A percentile compares a stretch with the other conserved stretches of the same genome.
These are phyloP conservation scores for Muscicapa adusta DNA, from an alignment of 2,113 vertebrate species.

Conservation along the genomic window DNA sequence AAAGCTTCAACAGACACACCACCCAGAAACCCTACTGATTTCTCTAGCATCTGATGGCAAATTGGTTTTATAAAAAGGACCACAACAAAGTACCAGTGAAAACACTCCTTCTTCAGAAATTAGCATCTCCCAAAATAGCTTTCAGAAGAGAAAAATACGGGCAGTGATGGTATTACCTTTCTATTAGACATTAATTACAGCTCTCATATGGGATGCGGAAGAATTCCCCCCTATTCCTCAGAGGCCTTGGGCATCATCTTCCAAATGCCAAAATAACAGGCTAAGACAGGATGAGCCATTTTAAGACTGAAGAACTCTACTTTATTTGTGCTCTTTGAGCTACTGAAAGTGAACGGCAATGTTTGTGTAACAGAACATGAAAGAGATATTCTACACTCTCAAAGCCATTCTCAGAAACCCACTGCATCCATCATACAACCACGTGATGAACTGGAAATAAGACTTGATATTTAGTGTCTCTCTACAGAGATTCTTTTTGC, in stretches of 20 bases:
- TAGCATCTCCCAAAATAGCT: background rate
- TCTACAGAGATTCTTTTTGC: background rate
- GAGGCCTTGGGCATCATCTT: background rate
- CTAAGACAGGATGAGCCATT: background rate
- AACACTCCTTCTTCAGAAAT: background rate
- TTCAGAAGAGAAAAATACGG: background rate
- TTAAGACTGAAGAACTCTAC: background rate
- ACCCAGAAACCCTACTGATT: background rate
- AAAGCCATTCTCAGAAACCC: background rate
- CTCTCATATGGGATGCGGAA: background rate
- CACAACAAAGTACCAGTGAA: background rate
- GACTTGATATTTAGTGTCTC: background rate
- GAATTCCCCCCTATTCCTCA: background rate
- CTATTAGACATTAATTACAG: background rate
- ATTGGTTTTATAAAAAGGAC: background rate
- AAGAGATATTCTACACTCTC: background rate
- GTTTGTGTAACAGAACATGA: accelerated
- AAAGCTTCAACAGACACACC: background rate
- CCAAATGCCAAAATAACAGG: background rate
- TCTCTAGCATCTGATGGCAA: accelerated
- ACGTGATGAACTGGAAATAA: background rate
- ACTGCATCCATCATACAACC: background rate
- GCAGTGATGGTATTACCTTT: background rate
- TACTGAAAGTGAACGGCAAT: background rate
- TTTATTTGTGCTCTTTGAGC: background rate